phyloP scores from a whole-genome alignment of 2,888 invertebrate genomes.

The Lasius platythorax region DNA sequence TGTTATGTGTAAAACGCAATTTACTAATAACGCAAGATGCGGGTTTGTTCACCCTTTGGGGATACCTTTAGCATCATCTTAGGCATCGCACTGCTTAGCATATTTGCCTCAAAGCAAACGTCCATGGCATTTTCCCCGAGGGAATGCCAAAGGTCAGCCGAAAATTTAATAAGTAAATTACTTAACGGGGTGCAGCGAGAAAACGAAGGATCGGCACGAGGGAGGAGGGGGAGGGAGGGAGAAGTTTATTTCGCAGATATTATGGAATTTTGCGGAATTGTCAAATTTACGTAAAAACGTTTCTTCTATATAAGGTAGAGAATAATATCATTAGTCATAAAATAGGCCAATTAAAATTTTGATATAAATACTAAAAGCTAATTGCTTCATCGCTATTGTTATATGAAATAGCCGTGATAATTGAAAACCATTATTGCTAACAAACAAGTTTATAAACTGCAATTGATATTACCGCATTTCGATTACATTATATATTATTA shows the following conservation, averaged over 20 bases:
- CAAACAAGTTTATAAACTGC: not conserved
- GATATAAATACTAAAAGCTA: constrained; percentile 1
- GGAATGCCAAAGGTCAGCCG: constrained; percentile 83
- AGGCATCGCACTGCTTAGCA: constrained; percentile 78
- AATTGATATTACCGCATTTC: constrained; percentile 3
- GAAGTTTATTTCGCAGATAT: constrained; percentile 57
- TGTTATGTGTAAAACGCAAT: constrained; percentile 21
- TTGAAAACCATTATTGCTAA: not conserved
- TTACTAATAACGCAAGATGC: constrained; percentile 41
- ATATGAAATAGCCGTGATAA: not conserved
- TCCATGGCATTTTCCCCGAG: constrained; percentile 82
- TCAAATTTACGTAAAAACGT: constrained; percentile 9
- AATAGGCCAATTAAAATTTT: not conserved
- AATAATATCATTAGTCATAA: not conserved
- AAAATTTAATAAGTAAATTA: constrained; percentile 86
- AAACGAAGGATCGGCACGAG: constrained; percentile 23
- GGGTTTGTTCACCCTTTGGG: constrained; percentile 59
- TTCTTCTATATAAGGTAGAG: not conserved
- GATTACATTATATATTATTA: constrained; percentile 2
- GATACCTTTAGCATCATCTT: constrained; percentile 67
- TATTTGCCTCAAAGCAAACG: constrained; percentile 85
- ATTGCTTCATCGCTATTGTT: not conserved
- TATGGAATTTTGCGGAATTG: constrained; percentile 32
- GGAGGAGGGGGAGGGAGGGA: not conserved
- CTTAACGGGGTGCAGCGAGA: constrained; percentile 72